A percentile compares a stretch with the other conserved stretches of the same genome.
phyloP scores from a whole-genome alignment of 2,797 vertebrate genomes.

The Myotis vivesi region DNA sequence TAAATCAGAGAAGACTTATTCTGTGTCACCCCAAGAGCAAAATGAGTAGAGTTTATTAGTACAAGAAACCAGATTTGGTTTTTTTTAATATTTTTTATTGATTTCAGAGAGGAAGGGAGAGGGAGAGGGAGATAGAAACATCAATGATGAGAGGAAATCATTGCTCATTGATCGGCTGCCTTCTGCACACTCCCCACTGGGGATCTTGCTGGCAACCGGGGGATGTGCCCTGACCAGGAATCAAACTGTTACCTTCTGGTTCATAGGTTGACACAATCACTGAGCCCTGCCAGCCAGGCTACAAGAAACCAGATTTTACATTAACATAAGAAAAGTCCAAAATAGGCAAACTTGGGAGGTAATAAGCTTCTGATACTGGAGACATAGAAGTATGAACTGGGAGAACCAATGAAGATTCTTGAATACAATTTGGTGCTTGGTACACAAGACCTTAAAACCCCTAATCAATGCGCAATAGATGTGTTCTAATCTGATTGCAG shows the following conservation, averaged over 20 bases:
- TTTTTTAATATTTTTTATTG: no score
- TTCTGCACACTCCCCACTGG: no score
- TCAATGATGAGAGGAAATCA: no score
- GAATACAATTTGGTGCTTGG: background rate
- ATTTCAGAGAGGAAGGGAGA: no score
- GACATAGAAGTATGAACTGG: background rate
- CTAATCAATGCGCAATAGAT: background rate
- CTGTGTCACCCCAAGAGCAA: background rate
- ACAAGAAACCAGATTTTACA: constrained; percentile 27
- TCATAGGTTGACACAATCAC: no score
- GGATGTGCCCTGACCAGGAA: no score
- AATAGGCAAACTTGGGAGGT: background rate
- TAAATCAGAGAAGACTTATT: background rate
- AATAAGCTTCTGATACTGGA: background rate
- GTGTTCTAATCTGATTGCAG: background rate
- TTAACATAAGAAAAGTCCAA: background rate
- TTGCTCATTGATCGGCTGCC: no score
- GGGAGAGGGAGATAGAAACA: no score
- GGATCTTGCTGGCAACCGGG: accelerated
- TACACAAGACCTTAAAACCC: background rate
- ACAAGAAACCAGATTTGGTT: background rate
- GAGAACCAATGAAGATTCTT: background rate
- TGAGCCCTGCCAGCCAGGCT: background rate
- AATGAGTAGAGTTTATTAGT: background rate
- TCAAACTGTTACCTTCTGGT: no score